Evolutionary conservation across 2,888 invertebrate species (phyloP).

Genomic region (Tetropium fuscum): DNA sequence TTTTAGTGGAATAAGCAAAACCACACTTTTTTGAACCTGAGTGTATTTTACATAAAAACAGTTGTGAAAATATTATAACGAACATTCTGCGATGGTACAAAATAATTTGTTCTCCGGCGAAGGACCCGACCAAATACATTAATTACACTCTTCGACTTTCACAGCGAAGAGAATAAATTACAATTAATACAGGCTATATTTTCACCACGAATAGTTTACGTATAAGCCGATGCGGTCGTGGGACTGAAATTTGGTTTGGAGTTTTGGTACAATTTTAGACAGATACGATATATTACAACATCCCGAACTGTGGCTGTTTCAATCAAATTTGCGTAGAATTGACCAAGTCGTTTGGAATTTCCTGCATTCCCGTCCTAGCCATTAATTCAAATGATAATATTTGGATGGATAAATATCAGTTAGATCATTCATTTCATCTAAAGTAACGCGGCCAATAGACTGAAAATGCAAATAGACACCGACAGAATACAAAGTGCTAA

Average conservation of each 20-base stretch:
- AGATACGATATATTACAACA: conserved; percentile 15
- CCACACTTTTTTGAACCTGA: too few relatives aligned
- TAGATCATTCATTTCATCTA: too few relatives aligned
- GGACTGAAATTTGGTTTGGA: conserved; percentile 17
- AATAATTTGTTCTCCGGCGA: not conserved
- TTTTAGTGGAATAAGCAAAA: too few relatives aligned
- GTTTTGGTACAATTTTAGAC: conserved; percentile 21
- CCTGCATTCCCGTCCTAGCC: not conserved
- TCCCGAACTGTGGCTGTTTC: conserved; percentile 16
- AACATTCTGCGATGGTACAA: too few relatives aligned
- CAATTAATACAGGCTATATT: conserved; percentile 11
- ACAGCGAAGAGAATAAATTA: not conserved
- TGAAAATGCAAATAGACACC: too few relatives aligned
- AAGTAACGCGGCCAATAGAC: too few relatives aligned
- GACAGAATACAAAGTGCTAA: too few relatives aligned
- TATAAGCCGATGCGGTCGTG: conserved; percentile 11
- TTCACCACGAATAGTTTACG: conserved; percentile 13
- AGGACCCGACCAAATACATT: not conserved
- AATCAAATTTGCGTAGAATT: conserved; percentile 13
- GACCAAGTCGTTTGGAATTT: not conserved
- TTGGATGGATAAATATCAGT: too few relatives aligned
- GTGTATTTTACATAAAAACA: too few relatives aligned
- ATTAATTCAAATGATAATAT: too few relatives aligned
- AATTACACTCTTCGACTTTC: not conserved
- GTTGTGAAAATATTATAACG: too few relatives aligned